Evolutionary conservation across 2,113 vertebrate genomes (phyloP), one percentile per base, ranked within the genome.

Genomic region (Emberiza fucata): DNA sequence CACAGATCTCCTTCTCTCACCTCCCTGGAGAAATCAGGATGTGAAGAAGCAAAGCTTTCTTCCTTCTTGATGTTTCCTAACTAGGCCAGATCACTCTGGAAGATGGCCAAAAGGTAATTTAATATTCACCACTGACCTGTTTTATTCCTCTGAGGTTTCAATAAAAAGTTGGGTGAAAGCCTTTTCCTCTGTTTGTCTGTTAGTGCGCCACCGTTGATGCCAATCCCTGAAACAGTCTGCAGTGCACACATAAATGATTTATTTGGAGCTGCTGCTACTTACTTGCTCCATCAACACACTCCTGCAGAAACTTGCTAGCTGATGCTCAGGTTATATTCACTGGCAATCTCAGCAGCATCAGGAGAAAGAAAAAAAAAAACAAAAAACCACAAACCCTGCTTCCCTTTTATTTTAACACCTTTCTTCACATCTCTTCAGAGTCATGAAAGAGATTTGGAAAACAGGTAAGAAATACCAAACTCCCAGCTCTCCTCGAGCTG

Each of bases 1-100:
- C 73, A 95, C 64, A 96, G 94, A 90, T 64, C 92, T 96, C 81
- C 90, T 89, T 78, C 70, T 95, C 44, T 92, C 27, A 60, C 44
- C 35, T 97, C 97, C 90, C 96, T 81, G 61, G 97, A 97, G 95
- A 98, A 97, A 97, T 97, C 91, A 94, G 92, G 94, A 97, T 94
- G 94, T 94, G 86, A 97, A 96, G 85, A 95, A 97, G 96, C 93
- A 93, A 96, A 96, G 94, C 93, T 97, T 97, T 97, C 91, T 97
- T 96, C 97, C 93, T 96, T 97, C 96, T 97, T 96, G 82, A 96
- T 95, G 97, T 97, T 95, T 97, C 85, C 81, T 96, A 98, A 98
- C 96, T 97, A 98, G 98, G 98, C 97, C 98, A 98, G 95, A 97
- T 97, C 90, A 92, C 90, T 97, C 95, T 98, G 97, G 97, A 98